These are phyloP conservation scores for Phenacoccus solenopsis DNA, from an alignment of 1,140 invertebrate genomes.

Conservation along the genomic window DNA sequence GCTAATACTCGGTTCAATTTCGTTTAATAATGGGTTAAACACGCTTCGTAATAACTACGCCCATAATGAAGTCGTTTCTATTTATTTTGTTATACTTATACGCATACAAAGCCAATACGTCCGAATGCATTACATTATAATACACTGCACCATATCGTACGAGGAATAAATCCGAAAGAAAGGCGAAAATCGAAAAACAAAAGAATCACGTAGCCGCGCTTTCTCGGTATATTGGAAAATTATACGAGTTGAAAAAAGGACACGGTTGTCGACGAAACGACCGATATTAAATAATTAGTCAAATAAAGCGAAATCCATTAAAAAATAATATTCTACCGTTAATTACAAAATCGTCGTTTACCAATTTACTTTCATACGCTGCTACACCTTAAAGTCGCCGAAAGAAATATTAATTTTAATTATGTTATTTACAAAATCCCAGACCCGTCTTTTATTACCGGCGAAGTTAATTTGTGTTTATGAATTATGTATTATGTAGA, in stretches of 20 bases:
- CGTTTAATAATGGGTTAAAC: not conserved
- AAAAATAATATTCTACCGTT: not conserved
- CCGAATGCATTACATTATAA: too few relatives aligned
- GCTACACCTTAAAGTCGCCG: not conserved
- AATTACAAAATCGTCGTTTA: not conserved
- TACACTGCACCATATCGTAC: not conserved
- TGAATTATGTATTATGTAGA: not conserved
- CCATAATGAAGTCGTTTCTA: not conserved
- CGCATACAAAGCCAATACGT: not conserved
- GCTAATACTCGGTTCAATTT: not conserved
- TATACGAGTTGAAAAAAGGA: not conserved
- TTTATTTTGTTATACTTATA: not conserved
- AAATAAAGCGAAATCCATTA: not conserved
- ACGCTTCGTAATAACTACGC: conserved; percentile 1
- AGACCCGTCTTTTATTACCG: not conserved
- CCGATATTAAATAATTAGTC: not conserved
- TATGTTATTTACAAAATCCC: not conserved
- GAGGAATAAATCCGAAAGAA: not conserved
- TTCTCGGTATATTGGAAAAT: not conserved
- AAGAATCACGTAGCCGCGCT: not conserved
- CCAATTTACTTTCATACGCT: not conserved
- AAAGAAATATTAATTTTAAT: conserved; percentile 1
- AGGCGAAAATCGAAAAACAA: not conserved
- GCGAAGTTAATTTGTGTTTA: not conserved
- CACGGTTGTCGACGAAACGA: not conserved